Base-by-base conservation (phyloP, 2,888 invertebrate species). In the Eremobia ochroleuca region DNA sequence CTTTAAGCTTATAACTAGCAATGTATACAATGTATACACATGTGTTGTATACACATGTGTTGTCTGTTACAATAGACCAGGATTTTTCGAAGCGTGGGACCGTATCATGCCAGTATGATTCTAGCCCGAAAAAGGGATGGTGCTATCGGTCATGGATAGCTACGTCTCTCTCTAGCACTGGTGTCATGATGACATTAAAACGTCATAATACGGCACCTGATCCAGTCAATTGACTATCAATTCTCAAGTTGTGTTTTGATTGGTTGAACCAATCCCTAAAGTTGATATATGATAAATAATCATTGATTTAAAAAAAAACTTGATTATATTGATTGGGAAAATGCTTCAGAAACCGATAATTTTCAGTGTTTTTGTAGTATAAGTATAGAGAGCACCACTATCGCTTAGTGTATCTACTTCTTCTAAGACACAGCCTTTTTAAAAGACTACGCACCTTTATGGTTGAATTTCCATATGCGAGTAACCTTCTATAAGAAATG, bases 301-400 rank as follows among this genome's bases (percentile, higher is more conserved):
- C 15, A 43, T 43, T 43, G 15, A 43, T 13, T 15, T 1, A 46
- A 46, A 46, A 15, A 46, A 46, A 46, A 43, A 37, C n/a, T 37
- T 43, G 43, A 4, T 46, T 15, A 46, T 46, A 4, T 52, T 52
- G 25, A 52, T 52, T 52, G 25, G 0, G 11, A 52, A 34, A 62
- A 25, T 28, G 31, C 21, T 76, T 37, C 18, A 28, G 8, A 34
- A 76, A 77, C 34, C 18, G 2, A 18, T 59, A 21, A 5, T 40
- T 13, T 3, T 76, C 59, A 28, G 31, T 69, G 72, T 69, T 78
- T 62, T 82, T 18, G 61, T 82, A 77, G 70, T 43, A 9, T 59
- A 59, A 18, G 4, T 13, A 43, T 66, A 61, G 25, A 82, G 34
- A 65, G 78, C 78, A 83, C 83, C 18, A 67, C 71, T 68, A 18